Base-by-base conservation (phyloP, 2,888 invertebrate genomes). In the Ormia ochracea region DNA sequence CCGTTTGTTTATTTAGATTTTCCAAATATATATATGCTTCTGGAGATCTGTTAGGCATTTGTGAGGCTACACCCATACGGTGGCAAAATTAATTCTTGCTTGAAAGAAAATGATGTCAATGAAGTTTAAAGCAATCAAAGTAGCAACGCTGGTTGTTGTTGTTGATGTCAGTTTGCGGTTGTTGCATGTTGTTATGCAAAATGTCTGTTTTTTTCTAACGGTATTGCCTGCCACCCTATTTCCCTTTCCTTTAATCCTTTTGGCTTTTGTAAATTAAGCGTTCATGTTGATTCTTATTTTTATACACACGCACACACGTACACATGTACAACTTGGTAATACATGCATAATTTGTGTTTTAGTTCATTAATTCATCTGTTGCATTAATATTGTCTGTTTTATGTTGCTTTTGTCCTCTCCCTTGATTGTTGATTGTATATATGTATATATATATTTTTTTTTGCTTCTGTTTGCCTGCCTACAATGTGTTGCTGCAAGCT, bases 311-410 rank as follows among this genome's bases (percentile, higher is more conserved):
- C 4, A n/a, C 21, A 6, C 21, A 36, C n/a, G 17, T 26, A 31
- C 33, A 12, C 4, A n/a, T 36, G 10, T 31, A 36, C n/a, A 61
- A 33, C 21, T 69, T 69, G 69, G n/a, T n/a, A n/a, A n/a, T n/a
- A n/a, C n/a, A n/a, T 70, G 56, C 38, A 73, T 76, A 68, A 80
- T 80, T 80, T 76, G 80, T n/a, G n/a, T 72, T 80, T 68, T 76
- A 80, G 76, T 80, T 75, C 76, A 80, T 76, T 80, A 76, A 80
- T 80, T 74, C 58, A 76, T 76, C 72, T 80, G 76, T 80, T 80
- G 80, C 76, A 63, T 80, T 76, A 66, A 56, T 14, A 21, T 48
- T 36, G 12, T 50, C 38, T 38, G 26, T 17, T 45, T 7, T 41
- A n/a, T 31, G 9, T 33, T 17, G 31, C 2, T 58, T 12, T 14